phyloP scores from a whole-genome alignment of 1,140 invertebrate genomes.

The Euschistus heros region DNA sequence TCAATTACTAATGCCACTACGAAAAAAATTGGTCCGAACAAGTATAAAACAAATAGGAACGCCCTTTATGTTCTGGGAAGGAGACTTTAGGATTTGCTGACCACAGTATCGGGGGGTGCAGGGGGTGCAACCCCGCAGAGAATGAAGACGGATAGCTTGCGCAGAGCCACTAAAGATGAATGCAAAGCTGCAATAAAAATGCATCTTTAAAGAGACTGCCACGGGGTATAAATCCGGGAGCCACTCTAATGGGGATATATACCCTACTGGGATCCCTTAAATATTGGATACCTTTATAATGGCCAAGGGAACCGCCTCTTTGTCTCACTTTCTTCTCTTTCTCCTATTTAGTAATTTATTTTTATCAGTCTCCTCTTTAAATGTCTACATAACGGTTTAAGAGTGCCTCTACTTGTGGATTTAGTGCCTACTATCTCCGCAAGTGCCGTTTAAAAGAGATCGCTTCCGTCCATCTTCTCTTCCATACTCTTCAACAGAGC shows the following conservation, averaged over 20 bases:
- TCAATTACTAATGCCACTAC: too few relatives aligned
- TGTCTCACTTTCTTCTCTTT: background rate
- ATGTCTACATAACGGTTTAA: constrained; percentile 1
- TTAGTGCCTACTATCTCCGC: too few relatives aligned
- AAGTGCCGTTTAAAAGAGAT: too few relatives aligned
- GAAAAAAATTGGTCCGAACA: too few relatives aligned
- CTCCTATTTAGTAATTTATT: constrained; percentile 3
- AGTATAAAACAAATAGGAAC: too few relatives aligned
- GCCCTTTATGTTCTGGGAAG: too few relatives aligned
- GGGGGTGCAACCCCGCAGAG: background rate
- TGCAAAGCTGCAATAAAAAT: constrained; percentile 28
- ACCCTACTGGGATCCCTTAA: background rate
- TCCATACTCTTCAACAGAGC: too few relatives aligned
- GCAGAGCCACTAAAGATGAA: constrained; percentile 23
- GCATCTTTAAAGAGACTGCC: constrained; percentile 20
- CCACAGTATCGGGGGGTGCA: background rate
- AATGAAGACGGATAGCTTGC: constrained; percentile 25
- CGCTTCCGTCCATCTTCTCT: too few relatives aligned
- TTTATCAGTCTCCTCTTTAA: constrained; percentile 5
- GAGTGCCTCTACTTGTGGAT: too few relatives aligned
- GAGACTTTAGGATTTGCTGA: too few relatives aligned
- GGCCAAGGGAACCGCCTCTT: background rate
- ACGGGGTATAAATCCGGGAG: constrained; percentile 17
- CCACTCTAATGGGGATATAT: constrained; percentile 15
- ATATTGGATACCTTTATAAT: constrained; percentile 17